Evolutionary conservation across 2,888 invertebrate species (phyloP).

Genomic region (Hydrotaea diabolus): DNA sequence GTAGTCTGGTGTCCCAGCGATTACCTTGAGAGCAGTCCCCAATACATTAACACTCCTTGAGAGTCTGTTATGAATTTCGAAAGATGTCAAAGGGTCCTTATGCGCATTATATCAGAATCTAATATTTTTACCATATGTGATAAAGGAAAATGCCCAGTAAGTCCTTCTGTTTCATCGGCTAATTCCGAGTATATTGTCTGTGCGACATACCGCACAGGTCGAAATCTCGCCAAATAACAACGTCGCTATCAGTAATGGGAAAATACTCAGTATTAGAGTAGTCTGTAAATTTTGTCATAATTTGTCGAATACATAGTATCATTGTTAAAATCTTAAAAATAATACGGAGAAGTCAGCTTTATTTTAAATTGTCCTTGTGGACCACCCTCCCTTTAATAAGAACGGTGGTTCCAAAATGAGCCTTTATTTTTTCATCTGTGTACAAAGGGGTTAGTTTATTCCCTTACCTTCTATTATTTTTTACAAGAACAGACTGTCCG

Average conservation of each 20-base stretch:
- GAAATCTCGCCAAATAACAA: conserved; percentile 35
- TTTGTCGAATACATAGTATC: not conserved
- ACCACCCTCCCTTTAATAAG: conserved; percentile 15
- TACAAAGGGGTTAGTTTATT: conserved; percentile 36
- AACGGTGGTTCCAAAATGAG: conserved; percentile 9
- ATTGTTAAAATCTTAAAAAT: not conserved
- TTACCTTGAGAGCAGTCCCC: conserved; percentile 31
- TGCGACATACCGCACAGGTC: conserved; percentile 31
- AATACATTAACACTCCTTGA: conserved; percentile 31
- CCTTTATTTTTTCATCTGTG: conserved; percentile 19
- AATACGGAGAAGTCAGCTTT: not conserved
- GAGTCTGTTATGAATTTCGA: conserved; percentile 36
- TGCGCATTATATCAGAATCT: conserved; percentile 32
- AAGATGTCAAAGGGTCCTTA: conserved; percentile 5
- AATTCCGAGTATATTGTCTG: not conserved
- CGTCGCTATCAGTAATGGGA: conserved; percentile 46
- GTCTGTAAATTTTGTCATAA: conserved; percentile 39
- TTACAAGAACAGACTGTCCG: conserved; percentile 15
- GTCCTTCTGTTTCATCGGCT: conserved; percentile 27
- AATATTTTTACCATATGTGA: conserved; percentile 42
- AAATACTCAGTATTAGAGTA: conserved; percentile 42
- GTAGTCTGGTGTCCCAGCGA: conserved; percentile 25
- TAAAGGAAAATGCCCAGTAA: conserved; percentile 30
- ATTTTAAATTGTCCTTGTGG: not conserved
- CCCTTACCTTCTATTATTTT: conserved; percentile 36